phyloP scores from a whole-genome alignment of 2,113 vertebrate genomes.

The Psilopogon haemacephalus region DNA sequence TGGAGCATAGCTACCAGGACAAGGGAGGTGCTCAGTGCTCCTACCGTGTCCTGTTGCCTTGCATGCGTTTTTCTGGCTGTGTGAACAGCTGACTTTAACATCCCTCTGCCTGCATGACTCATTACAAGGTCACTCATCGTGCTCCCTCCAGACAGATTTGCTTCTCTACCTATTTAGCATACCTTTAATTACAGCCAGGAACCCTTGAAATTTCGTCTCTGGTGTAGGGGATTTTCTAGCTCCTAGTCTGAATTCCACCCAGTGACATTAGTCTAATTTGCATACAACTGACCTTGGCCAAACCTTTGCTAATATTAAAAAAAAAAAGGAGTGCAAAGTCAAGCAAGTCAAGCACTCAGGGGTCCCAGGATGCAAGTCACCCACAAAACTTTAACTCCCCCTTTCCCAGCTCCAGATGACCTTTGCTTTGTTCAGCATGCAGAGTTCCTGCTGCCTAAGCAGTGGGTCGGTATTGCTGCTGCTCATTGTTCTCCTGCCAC shows the following conservation, averaged over 20 bases:
- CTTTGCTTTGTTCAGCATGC: background rate
- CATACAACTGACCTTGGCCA: slow-evolving; percentile 5
- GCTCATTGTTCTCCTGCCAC: background rate
- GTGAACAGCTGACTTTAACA: background rate
- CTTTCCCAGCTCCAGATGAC: background rate
- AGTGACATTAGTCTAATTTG: slow-evolving; percentile 22
- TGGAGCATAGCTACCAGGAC: background rate
- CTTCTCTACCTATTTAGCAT: background rate
- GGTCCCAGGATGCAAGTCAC: slow-evolving; percentile 5
- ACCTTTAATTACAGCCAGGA: slow-evolving; percentile 34
- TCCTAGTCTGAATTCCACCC: slow-evolving; percentile 10
- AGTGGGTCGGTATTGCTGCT: background rate
- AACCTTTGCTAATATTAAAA: background rate
- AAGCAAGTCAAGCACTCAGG: background rate
- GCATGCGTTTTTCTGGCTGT: background rate
- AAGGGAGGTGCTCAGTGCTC: background rate
- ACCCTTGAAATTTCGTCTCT: slow-evolving; percentile 11
- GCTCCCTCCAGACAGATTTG: slow-evolving; percentile 44
- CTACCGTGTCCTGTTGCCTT: background rate
- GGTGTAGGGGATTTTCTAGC: background rate
- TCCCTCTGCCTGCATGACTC: background rate
- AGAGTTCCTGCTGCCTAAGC: background rate
- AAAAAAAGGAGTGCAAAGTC: background rate
- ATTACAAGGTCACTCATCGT: background rate
- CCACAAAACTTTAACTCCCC: background rate